Conservation (phyloP, 2,888 invertebrate genomes). For the Lucinisca nassula region DNA sequence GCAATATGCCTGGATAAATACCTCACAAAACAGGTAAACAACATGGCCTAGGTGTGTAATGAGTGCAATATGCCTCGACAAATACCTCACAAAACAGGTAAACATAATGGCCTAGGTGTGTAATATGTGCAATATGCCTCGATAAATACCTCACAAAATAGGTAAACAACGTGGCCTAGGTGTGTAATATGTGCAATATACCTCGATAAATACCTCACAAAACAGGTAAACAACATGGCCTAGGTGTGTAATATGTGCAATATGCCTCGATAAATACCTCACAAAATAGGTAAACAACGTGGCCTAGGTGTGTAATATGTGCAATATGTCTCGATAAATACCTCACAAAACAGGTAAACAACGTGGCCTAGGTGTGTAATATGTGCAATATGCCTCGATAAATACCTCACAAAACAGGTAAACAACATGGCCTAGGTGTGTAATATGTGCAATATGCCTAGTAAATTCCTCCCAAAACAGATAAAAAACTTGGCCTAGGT, state of each 20-base stretch:
- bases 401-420: slow-evolving; percentile 83
- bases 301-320: slow-evolving; percentile 85
- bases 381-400: slow-evolving; percentile 89
- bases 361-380: slow-evolving; percentile 77
- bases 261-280: slow-evolving; percentile 88
- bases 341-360: slow-evolving; percentile 79
- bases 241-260: slow-evolving; percentile 87
- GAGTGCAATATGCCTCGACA: slow-evolving; percentile 89
- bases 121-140: slow-evolving; percentile 89
- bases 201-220: slow-evolving; percentile 87
- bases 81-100: slow-evolving; percentile 88
- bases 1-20: slow-evolving; percentile 89
- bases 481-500: no score
- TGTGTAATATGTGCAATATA: slow-evolving; percentile 88
- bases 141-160: slow-evolving; percentile 88
- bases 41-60: slow-evolving; percentile 86
- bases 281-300: slow-evolving; percentile 77
- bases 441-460: slow-evolving; percentile 89
- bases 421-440: no score
- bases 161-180: slow-evolving; percentile 73
- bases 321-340: slow-evolving; percentile 89
- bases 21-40: slow-evolving; percentile 87
- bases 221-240: slow-evolving; percentile 76
- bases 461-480: slow-evolving; percentile 88
- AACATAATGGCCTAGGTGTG: slow-evolving; percentile 60